These are phyloP conservation scores for Buathra laborator DNA, from an alignment of 2,888 invertebrate species.

Conservation along the genomic window DNA sequence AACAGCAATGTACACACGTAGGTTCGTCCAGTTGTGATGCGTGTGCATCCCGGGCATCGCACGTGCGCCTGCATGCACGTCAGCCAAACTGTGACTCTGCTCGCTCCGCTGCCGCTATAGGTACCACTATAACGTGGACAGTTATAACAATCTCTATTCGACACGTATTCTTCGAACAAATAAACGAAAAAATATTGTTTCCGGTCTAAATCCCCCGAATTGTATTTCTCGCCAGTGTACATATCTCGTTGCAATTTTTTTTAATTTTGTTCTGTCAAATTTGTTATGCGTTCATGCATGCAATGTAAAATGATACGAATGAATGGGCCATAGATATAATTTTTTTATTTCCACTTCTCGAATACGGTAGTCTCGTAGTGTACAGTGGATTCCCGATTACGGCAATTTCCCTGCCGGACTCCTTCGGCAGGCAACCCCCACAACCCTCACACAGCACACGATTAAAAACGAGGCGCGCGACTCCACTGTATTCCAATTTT, in stretches of 20 bases:
- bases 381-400: no score
- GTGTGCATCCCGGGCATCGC: not conserved
- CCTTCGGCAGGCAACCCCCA: no score
- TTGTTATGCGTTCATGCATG: conserved; percentile 19
- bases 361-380: not conserved
- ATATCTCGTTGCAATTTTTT: not conserved
- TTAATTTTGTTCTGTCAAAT: not conserved
- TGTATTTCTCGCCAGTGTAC: conserved; percentile 1
- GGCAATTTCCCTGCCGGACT: no score
- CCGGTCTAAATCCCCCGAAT: conserved; percentile 34
- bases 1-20: conserved; percentile 6
- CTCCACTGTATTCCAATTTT: not conserved
- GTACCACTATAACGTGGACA: conserved; percentile 17
- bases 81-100: conserved; percentile 13
- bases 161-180: conserved; percentile 44
- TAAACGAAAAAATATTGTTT: conserved; percentile 47
- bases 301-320: conserved; percentile 11
- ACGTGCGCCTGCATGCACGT: conserved; percentile 21
- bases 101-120: not conserved
- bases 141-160: conserved; percentile 39
- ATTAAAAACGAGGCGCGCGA: no score
- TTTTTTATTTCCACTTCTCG: conserved; percentile 20
- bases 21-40: not conserved
- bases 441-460: no score
- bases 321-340: conserved; percentile 10